Evolutionary conservation across 92 coral and sea anemone species (phyloP), one percentile per base, ranked within the genome.

Genomic region (Ricordea florida): DNA sequence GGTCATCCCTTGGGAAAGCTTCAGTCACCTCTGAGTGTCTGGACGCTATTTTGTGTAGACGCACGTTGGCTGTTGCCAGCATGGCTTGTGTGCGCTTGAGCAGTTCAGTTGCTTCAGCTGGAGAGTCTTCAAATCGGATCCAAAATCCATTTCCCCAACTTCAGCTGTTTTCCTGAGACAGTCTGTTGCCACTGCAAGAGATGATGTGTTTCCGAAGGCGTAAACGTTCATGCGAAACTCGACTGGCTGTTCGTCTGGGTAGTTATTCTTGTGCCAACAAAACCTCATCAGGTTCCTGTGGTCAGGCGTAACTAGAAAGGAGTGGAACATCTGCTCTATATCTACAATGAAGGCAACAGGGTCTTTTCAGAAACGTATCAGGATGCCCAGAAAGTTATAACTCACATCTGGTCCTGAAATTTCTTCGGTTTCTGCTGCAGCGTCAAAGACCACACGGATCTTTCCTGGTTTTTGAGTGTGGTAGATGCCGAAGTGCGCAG

Each of bases 241-340:
- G 18, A 22, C 37, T 38, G 34, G 53, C 50, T 34, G 63, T 43
- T 20, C 21, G 11, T 16, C 15, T 4, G 74, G 82, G 42, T 76
- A 33, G 25, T 63, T 76, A 24, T 76, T 63, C 26, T 62, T 50
- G 43, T 74, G 30, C 71, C 71, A 74, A 47, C 58, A 74, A 36
- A 74, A 74, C 1, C 71, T 30, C 18, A 74, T 24, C 10, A 74
- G 51, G 35, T 74, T 56, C 23, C 81, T 74, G 47, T 74, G 81
- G 0, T 27, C 3, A 1, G 40, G 58, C 14, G 8, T 28, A 21
- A 61, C 81, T 2, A 74, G 35, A 22, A 61, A 74, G 2, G 81
- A 60, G 72, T 74, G 80, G 34, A 73, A 73, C 80, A 73, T 73
- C 13, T 73, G 80, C 32, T 73, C 80, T 11, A 73, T 31, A 36